These are phyloP conservation scores for Ahaetulla prasina DNA, from an alignment of 2,113 vertebrate species.

Conservation along the genomic window DNA sequence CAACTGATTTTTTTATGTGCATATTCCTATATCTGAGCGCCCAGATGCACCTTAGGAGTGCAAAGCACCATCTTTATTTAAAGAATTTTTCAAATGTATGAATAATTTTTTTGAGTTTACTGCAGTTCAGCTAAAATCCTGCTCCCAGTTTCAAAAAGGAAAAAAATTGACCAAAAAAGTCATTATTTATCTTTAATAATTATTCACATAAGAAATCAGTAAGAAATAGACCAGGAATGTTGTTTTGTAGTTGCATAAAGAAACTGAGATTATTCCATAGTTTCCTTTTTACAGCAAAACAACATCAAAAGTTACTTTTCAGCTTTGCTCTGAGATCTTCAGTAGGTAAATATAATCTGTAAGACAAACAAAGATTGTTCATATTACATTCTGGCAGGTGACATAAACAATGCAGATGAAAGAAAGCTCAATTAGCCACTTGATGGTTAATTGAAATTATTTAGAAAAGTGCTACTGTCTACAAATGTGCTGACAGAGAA, in stretches of 20 bases:
- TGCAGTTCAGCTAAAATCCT: too few species aligned
- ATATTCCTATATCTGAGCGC: neutral
- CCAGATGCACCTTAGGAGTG: neutral
- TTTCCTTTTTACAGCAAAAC: slow-evolving; percentile 39
- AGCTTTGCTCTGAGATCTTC: slow-evolving; percentile 32
- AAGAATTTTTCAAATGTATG: neutral
- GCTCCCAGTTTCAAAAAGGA: neutral
- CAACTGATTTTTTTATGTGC: neutral
- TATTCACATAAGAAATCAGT: neutral
- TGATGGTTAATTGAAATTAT: slow-evolving; percentile 49
- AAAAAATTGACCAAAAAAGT: neutral
- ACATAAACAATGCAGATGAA: slow-evolving; percentile 35
- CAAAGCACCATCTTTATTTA: neutral
- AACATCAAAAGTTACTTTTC: slow-evolving; percentile 35
- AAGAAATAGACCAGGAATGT: slow-evolving; percentile 34
- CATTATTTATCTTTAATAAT: neutral
- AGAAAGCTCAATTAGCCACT: slow-evolving; percentile 46
- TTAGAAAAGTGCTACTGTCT: slow-evolving; percentile 17
- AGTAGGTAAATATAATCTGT: slow-evolving; percentile 59
- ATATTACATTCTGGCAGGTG: slow-evolving; percentile 56
- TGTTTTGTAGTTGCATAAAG: slow-evolving; percentile 14
- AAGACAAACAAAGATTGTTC: slow-evolving; percentile 59
- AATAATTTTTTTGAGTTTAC: neutral
- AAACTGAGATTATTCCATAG: slow-evolving; percentile 33
- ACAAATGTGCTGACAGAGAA: slow-evolving; percentile 8